phyloP scores from a whole-genome alignment of 2,113 vertebrate genomes.

The Axis porcinus region DNA sequence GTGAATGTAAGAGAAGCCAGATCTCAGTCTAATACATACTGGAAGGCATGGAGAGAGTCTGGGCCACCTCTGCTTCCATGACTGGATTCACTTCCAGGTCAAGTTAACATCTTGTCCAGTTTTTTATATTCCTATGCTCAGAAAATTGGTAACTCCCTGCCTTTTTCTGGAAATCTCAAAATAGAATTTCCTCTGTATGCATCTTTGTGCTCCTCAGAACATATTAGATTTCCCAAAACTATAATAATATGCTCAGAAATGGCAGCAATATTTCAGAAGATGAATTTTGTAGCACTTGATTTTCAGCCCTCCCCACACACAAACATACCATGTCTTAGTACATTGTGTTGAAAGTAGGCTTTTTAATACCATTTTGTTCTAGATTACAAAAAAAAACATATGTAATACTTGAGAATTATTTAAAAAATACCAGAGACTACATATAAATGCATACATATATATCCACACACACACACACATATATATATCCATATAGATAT shows the following conservation, averaged over 20 bases:
- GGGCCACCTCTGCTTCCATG: not conserved
- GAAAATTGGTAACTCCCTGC: not conserved
- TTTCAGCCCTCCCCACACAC: not conserved
- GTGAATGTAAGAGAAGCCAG: not conserved
- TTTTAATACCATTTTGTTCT: not conserved
- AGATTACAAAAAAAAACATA: not conserved
- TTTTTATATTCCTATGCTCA: not conserved
- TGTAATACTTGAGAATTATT: not conserved
- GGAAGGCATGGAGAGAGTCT: not conserved
- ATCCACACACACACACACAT: not conserved
- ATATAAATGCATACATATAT: not conserved
- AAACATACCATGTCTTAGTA: not conserved
- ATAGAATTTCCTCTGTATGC: not conserved
- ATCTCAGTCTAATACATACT: not conserved
- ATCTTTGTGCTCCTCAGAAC: not conserved
- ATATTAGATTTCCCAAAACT: not conserved
- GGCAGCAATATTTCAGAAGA: conserved; percentile 15
- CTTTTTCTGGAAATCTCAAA: not conserved
- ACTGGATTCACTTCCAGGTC: not conserved
- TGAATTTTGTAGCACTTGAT: not conserved
- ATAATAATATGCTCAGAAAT: not conserved
- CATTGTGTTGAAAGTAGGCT: not conserved
- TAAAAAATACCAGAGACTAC: not conserved
- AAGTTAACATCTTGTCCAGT: not conserved
- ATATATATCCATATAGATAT: not conserved